Conservation (phyloP, 2,113 vertebrate genomes). For the Siphamia tubifer region DNA sequence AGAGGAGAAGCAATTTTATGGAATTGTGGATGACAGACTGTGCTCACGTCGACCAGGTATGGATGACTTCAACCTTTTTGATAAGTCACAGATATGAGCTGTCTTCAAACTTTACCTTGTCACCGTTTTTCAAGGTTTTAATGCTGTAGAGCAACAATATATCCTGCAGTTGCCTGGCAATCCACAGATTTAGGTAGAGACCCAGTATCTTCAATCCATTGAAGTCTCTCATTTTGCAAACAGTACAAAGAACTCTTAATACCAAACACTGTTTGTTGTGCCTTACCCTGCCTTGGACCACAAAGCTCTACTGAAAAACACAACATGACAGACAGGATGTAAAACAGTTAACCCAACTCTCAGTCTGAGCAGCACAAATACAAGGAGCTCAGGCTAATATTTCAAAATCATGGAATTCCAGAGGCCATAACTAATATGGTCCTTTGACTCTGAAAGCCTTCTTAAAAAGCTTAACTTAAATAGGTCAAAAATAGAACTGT, state of each 20-base stretch:
- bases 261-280: background rate
- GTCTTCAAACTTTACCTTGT: conserved; percentile 4
- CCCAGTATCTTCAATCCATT: background rate
- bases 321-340: conserved; percentile 20
- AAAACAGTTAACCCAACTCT: conserved; percentile 26
- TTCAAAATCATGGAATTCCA: conserved; percentile 48
- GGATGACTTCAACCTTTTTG: conserved; percentile 15
- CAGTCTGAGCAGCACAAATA: conserved; percentile 21
- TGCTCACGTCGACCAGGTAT: conserved; percentile 4
- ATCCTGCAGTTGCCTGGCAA: background rate
- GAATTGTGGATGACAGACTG: background rate
- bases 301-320: conserved; percentile 22
- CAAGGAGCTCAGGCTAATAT: conserved; percentile 37
- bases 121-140: background rate
- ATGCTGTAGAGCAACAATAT: background rate
- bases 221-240: background rate
- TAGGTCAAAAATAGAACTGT: conserved; percentile 34
- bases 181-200: background rate
- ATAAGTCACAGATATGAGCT: conserved; percentile 21
- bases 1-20: too few relatives aligned
- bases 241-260: conserved; percentile 6
- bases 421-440: conserved; percentile 28
- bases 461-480: conserved; percentile 22
- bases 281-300: conserved; percentile 13
- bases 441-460: conserved; percentile 42